phyloP scores from a whole-genome alignment of 2,797 vertebrate species.

The Iguana delicatissima region DNA sequence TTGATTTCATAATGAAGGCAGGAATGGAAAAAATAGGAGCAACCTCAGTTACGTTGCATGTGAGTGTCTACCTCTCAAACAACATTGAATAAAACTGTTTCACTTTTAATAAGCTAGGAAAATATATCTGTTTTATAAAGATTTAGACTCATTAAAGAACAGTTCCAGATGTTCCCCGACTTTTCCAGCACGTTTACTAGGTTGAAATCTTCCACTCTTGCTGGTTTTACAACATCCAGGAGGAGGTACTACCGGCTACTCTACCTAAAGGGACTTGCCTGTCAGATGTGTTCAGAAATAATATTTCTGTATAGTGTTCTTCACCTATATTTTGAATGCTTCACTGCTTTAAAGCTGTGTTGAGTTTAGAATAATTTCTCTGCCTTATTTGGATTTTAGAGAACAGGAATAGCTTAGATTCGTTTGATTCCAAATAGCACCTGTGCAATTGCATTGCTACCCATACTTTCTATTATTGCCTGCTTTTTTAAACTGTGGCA shows the following conservation, averaged over 20 bases:
- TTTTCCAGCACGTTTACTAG: neutral
- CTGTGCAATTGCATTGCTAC: neutral
- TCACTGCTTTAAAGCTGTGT: neutral
- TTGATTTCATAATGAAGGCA: neutral
- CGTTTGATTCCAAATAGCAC: neutral
- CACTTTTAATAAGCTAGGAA: neutral
- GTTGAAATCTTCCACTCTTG: neutral
- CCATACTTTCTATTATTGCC: neutral
- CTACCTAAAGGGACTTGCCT: neutral
- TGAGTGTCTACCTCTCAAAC: neutral
- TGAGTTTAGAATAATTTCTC: neutral
- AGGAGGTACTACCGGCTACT: neutral
- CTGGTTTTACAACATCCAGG: neutral
- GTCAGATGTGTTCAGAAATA: neutral
- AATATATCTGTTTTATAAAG: neutral
- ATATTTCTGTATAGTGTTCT: neutral
- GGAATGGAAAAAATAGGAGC: neutral
- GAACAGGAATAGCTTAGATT: neutral
- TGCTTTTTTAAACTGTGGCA: neutral
- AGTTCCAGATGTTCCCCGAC: neutral
- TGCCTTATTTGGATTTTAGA: neutral
- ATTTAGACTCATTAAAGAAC: neutral
- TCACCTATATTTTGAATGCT: neutral
- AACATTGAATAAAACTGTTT: neutral
- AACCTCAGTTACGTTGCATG: neutral